Conservation (phyloP, 2,888 invertebrate genomes). For the Sialis fuliginosa region DNA sequence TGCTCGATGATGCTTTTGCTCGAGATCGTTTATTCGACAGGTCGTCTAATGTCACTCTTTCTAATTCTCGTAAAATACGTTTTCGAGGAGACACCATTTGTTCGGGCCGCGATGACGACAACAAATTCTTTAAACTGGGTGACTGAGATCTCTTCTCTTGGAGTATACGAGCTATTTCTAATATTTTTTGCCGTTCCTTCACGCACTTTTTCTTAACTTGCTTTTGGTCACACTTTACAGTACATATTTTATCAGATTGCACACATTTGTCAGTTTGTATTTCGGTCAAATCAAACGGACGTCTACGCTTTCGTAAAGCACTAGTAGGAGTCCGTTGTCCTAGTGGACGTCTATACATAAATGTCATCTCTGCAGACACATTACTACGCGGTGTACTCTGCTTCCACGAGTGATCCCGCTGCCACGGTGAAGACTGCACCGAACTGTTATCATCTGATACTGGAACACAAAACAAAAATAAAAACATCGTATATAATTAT, state of each 20-base stretch:
- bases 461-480: constrained; percentile 18
- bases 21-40: constrained; percentile 41
- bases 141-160: constrained; percentile 6
- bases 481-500: constrained; percentile 1
- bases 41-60: constrained; percentile 55
- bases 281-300: constrained; percentile 35
- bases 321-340: constrained; percentile 28
- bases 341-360: constrained; percentile 45
- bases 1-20: constrained; percentile 20
- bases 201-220: neutral
- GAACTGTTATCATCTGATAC: constrained; percentile 84
- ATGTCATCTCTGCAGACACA: constrained; percentile 53
- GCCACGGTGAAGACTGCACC: constrained; percentile 80
- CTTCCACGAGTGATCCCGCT: constrained; percentile 80
- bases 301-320: constrained; percentile 39
- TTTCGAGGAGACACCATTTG: constrained; percentile 64
- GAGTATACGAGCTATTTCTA: constrained; percentile 7
- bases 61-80: constrained; percentile 64
- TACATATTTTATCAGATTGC: constrained; percentile 5
- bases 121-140: constrained; percentile 13
- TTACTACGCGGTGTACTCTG: constrained; percentile 58
- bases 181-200: constrained; percentile 3
- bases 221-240: no score
- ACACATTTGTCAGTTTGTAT: neutral
- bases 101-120: constrained; percentile 19